These are phyloP conservation scores for Danio choprae DNA, from an alignment of 2,797 vertebrate genomes.

Conservation along the genomic window DNA sequence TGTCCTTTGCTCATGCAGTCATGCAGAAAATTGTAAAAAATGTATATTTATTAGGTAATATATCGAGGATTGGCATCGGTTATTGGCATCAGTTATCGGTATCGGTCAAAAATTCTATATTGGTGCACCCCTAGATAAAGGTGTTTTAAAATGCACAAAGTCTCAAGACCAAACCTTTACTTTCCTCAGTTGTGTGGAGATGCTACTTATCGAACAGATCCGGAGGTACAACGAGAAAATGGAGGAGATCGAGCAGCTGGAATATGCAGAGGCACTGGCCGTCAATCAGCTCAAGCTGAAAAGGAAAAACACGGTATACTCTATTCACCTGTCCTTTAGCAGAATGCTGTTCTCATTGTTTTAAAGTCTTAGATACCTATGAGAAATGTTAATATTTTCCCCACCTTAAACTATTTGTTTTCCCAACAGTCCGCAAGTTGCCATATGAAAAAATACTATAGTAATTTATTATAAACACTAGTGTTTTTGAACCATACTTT, in stretches of 20 bases:
- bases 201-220: slow-evolving; percentile 95
- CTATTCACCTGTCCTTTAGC: neutral
- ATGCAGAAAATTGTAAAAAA: too few species aligned
- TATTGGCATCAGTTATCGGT: too few species aligned
- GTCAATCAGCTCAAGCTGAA: slow-evolving; percentile 91
- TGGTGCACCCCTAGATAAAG: too few species aligned
- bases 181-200: slow-evolving; percentile 88
- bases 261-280: slow-evolving; percentile 89
- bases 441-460: too few species aligned
- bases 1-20: too few species aligned
- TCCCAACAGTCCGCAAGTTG: neutral
- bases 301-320: slow-evolving; percentile 85
- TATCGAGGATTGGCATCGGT: too few species aligned
- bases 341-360: neutral
- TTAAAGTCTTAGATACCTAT: neutral
- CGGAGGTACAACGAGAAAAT: slow-evolving; percentile 94
- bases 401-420: neutral
- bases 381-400: neutral
- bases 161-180: neutral
- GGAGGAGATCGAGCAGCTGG: slow-evolving; percentile 94
- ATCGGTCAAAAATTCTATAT: too few species aligned
- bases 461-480: too few species aligned
- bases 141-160: neutral
- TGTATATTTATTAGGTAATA: too few species aligned
- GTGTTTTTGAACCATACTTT: too few species aligned